phyloP scores from a whole-genome alignment of 1,140 invertebrate genomes.

The Monomorium pharaonis region DNA sequence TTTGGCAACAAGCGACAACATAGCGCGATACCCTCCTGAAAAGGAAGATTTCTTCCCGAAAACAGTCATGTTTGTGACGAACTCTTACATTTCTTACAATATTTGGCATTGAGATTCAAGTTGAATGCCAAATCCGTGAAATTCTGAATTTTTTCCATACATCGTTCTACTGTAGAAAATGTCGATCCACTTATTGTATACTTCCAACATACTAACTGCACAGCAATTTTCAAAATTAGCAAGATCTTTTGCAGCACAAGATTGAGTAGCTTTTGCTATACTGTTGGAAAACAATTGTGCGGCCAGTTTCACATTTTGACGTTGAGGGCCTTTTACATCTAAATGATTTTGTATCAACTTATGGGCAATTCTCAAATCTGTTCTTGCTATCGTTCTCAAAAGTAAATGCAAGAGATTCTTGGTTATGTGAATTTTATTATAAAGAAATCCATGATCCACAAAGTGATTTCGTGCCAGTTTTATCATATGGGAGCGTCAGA shows the following conservation, averaged over 20 bases:
- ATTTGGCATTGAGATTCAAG: background rate
- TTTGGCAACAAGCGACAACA: background rate
- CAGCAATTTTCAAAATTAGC: background rate
- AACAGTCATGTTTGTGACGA: background rate
- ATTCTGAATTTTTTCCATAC: background rate
- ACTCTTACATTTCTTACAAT: background rate
- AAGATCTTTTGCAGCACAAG: background rate
- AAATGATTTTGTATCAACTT: background rate
- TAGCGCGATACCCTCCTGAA: background rate
- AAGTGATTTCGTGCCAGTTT: background rate
- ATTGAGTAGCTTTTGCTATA: background rate
- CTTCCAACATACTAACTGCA: background rate
- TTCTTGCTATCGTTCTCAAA: background rate
- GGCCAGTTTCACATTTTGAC: background rate
- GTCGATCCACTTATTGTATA: background rate
- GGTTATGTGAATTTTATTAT: background rate
- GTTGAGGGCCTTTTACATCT: background rate
- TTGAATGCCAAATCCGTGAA: background rate
- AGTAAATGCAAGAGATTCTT: background rate
- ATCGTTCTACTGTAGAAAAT: background rate
- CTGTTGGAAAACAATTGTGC: background rate
- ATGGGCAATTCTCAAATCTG: background rate
- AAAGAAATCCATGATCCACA: background rate
- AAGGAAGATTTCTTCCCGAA: background rate
- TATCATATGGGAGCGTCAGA: background rate